These are phyloP conservation scores for Diprion similis DNA, from an alignment of 1,140 invertebrate genomes.

Conservation along the genomic window DNA sequence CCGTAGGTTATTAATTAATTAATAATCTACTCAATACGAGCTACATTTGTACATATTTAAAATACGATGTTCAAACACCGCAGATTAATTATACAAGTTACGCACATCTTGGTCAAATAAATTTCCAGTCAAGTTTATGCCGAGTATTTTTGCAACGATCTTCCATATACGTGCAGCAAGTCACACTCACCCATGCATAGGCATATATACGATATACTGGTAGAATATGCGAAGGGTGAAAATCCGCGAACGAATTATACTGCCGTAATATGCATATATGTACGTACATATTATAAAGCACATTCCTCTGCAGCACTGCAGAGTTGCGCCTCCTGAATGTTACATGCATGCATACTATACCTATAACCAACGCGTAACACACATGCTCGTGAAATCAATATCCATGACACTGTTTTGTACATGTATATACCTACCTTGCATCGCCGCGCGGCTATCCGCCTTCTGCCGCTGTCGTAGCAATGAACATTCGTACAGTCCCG, in stretches of 20 bases:
- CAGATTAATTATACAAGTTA: too few species aligned
- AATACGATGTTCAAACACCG: too few species aligned
- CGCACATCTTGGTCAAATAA: too few species aligned
- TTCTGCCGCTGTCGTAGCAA: background rate
- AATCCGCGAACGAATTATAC: slow-evolving; percentile 6
- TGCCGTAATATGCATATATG: slow-evolving; percentile 39
- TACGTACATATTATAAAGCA: slow-evolving; percentile 39
- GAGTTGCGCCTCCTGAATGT: too few species aligned
- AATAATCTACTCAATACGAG: too few species aligned
- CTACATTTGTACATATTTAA: too few species aligned
- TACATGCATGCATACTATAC: too few species aligned
- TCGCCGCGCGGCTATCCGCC: slow-evolving; percentile 35
- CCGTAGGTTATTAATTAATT: too few species aligned
- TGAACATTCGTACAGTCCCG: background rate
- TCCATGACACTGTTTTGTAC: slow-evolving; percentile 52
- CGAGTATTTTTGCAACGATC: too few species aligned
- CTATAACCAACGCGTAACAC: too few species aligned
- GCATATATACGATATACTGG: background rate
- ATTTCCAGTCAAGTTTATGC: too few species aligned
- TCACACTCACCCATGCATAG: background rate
- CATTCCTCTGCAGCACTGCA: slow-evolving; percentile 39
- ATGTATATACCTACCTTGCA: slow-evolving; percentile 41
- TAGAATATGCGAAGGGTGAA: background rate
- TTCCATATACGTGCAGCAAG: too few species aligned
- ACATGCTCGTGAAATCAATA: slow-evolving; percentile 57